phyloP scores from a whole-genome alignment of 2,797 vertebrate genomes.

The Fundulus diaphanus region DNA sequence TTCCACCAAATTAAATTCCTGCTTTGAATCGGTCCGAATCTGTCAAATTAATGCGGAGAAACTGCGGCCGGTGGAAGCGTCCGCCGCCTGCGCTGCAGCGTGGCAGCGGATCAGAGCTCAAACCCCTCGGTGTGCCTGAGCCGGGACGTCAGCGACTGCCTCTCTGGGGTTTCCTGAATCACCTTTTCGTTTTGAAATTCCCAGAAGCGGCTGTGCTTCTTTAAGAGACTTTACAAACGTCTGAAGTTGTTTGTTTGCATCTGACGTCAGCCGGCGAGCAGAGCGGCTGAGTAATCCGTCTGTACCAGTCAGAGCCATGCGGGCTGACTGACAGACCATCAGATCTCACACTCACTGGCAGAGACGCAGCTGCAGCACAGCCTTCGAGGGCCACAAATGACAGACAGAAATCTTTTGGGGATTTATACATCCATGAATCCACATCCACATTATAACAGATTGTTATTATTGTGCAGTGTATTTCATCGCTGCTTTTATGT shows the following conservation, averaged over 20 bases:
- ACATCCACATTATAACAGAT: not conserved
- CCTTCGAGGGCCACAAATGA: not conserved
- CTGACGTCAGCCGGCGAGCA: conserved; percentile 55
- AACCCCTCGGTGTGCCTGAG: not conserved
- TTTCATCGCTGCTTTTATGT: no score
- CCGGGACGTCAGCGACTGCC: not conserved
- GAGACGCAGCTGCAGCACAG: not conserved
- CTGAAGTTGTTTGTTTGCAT: conserved; percentile 17
- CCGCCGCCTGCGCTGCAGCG: conserved; percentile 6
- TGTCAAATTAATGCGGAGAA: conserved; percentile 28
- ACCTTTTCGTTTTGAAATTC: not conserved
- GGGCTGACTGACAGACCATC: conserved; percentile 38
- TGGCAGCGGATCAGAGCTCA: conserved; percentile 23
- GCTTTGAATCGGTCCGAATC: conserved; percentile 33
- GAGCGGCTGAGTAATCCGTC: conserved; percentile 54
- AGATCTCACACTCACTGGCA: conserved; percentile 1
- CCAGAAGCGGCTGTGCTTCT: not conserved
- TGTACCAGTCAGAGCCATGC: conserved; percentile 70
- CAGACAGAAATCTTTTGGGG: not conserved
- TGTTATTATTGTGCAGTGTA: no score
- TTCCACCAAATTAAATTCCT: conserved; percentile 51
- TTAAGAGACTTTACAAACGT: not conserved
- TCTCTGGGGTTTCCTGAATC: not conserved
- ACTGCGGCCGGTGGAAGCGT: conserved; percentile 33
- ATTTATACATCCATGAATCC: not conserved